Base-by-base conservation (phyloP, 2,113 vertebrate species). In the Corythornis madagascariensis region DNA sequence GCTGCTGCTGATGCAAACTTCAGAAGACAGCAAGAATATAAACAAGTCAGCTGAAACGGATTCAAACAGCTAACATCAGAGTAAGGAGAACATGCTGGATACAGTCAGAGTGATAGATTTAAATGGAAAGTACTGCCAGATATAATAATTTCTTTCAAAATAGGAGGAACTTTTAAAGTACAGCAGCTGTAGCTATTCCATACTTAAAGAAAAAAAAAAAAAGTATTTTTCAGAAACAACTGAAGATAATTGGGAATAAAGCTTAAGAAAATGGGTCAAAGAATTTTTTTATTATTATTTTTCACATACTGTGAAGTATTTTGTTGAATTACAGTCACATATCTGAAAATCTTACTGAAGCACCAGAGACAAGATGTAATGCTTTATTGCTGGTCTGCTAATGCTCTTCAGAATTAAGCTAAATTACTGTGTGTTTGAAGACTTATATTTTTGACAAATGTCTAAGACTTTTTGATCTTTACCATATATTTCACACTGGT, bases 401-500 rank as follows among this genome's bases (percentile, higher is more conserved):
- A 95, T 93, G 83, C 94, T 92, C 56, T 74, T 90, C 87, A 85
- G 92, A 93, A 95, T 96, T 92, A 95, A 88, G 52, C 63, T 93
- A 96, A 96, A 95, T 93, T 94, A 88, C 82, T 73, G 63, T 61
- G 83, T 89, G 87, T 93, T 94, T 95, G 94, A 93, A 96, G 60
- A 45, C 52, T 88, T 85, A 69, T 92, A 93, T 96, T 94, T 94
- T 74, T 92, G 92, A 94, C 95, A 95, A 95, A 94, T 93, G 61
- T 90, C 78, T 95, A 95, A 91, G 83, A 82, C 79, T 91, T 94
- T 89, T 95, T 96, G 96, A 97, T 97, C 94, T 95, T 90, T 94
- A 52, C 66, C 17, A 52, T 72, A 52, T 89, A 94, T 90, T 93
- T 93, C 71, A 70, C 1, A 6, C 59, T 89, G 63, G 55, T 94